These are phyloP conservation scores for Aldabrachelys gigantea DNA, from an alignment of 2,113 vertebrate genomes.

Conservation along the genomic window DNA sequence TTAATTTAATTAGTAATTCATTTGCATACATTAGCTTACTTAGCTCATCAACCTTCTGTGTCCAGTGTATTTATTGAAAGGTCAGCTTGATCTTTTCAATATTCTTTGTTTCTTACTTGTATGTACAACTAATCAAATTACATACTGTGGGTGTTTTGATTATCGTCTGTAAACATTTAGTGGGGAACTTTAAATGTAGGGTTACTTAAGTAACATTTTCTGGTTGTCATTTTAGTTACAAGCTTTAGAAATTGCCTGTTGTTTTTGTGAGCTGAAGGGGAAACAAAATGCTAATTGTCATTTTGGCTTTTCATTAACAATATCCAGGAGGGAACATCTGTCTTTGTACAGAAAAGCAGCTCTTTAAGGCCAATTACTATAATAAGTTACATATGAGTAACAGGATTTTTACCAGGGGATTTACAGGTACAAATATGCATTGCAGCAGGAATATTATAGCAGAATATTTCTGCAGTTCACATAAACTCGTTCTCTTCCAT, in stretches of 20 bases:
- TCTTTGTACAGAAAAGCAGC: not conserved
- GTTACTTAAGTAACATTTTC: not conserved
- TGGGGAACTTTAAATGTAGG: not conserved
- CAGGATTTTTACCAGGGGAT: not conserved
- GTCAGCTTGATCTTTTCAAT: not conserved
- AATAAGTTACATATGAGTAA: constrained; percentile 23
- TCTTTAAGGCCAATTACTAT: constrained; percentile 42
- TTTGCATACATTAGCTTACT: constrained; percentile 1
- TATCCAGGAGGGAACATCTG: constrained; percentile 35
- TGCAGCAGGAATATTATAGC: not conserved
- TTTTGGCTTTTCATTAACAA: constrained; percentile 30
- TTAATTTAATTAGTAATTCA: constrained; percentile 44
- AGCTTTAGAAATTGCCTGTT: not conserved
- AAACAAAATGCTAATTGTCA: not conserved
- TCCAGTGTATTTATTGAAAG: not conserved
- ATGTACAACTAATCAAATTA: not conserved
- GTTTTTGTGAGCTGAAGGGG: constrained; percentile 3
- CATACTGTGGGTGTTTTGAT: fast-evolving
- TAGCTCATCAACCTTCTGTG: not conserved
- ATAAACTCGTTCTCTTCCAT: not conserved
- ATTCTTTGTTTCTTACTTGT: not conserved
- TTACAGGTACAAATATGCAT: not conserved
- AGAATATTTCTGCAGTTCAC: not conserved
- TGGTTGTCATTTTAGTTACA: not conserved
- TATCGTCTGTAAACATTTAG: fast-evolving